Evolutionary conservation across 2,888 invertebrate species (phyloP).

Genomic region (Cheilosia grossa): DNA sequence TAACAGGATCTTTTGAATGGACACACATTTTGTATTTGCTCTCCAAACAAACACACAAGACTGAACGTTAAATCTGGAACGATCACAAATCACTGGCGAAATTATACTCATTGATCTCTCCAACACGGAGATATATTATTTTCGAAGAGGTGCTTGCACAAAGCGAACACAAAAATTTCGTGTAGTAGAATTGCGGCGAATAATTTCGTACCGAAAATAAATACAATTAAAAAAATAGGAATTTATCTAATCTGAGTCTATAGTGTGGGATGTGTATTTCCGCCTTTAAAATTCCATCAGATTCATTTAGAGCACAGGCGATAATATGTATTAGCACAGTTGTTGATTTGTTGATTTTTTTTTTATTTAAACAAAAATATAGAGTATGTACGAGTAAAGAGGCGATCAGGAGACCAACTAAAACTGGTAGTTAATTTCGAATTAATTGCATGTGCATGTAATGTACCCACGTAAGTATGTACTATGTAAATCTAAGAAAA

Average conservation of each 20-base stretch:
- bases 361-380: not conserved
- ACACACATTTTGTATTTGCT: constrained; percentile 2
- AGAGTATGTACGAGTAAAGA: no score
- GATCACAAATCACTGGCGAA: constrained; percentile 15
- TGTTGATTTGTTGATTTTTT: not conserved
- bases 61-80: constrained; percentile 24
- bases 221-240: constrained; percentile 17
- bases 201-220: constrained; percentile 4
- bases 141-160: not conserved
- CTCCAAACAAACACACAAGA: constrained; percentile 9
- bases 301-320: constrained; percentile 25
- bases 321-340: constrained; percentile 10
- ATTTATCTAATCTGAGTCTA: not conserved
- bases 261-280: constrained; percentile 39
- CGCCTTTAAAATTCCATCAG: constrained; percentile 15
- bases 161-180: not conserved
- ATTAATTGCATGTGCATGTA: no score
- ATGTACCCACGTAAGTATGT: no score
- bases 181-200: not conserved
- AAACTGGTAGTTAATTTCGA: no score
- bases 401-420: no score
- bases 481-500: no score
- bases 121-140: not conserved
- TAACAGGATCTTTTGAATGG: not conserved
- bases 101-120: constrained; percentile 6